Percentiles rank a stretch among this genome's conserved stretches.
Evolutionary conservation across 2,113 vertebrate genomes (phyloP).

Genomic region (Emydura subglobosa): DNA sequence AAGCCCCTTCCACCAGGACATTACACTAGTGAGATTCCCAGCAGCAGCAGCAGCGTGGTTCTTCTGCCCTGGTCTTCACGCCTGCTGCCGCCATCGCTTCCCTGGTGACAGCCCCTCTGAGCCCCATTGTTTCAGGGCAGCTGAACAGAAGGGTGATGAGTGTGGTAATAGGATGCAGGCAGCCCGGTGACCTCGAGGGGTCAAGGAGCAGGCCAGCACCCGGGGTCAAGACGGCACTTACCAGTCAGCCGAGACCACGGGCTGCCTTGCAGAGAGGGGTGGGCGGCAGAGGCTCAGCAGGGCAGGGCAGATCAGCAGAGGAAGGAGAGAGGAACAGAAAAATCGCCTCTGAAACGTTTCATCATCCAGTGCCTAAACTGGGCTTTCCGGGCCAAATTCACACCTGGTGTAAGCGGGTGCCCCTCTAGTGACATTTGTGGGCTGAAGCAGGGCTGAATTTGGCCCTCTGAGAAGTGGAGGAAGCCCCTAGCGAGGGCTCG

Average conservation of each 20-base stretch:
- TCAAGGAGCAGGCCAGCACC: background rate
- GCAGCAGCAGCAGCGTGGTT: background rate
- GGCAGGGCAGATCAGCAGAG: background rate
- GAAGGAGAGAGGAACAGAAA: background rate
- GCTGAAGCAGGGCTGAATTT: background rate
- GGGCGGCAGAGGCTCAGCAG: background rate
- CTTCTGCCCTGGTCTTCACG: background rate
- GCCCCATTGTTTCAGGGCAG: background rate
- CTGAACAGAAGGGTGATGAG: background rate
- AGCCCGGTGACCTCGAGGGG: background rate
- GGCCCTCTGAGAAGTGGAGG: background rate
- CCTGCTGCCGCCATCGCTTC: background rate
- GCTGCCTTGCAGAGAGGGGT: background rate
- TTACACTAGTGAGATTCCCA: background rate
- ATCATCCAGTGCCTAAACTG: background rate
- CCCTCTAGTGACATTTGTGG: background rate
- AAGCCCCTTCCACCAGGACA: background rate
- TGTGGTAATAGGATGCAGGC: background rate
- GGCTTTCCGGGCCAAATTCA: background rate
- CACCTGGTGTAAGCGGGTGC: background rate
- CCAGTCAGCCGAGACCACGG: background rate
- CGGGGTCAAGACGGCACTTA: background rate
- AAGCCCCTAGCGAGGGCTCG: background rate
- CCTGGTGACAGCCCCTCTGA: background rate
- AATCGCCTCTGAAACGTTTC: background rate